These are phyloP conservation scores for Scalopus aquaticus DNA, from an alignment of 2,113 vertebrate genomes.

Conservation along the genomic window DNA sequence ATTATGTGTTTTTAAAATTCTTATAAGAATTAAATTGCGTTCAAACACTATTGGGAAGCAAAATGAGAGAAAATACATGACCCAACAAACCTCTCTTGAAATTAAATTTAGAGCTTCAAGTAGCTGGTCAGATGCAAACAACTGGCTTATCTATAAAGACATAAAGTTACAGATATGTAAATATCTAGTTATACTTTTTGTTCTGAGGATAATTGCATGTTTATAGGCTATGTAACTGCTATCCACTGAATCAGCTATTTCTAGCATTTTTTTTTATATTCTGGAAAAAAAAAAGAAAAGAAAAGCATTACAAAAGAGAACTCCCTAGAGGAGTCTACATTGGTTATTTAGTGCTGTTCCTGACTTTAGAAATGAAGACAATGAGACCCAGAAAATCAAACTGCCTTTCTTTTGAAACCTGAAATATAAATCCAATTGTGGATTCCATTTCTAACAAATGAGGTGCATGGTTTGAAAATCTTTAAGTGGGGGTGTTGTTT, in stretches of 20 bases:
- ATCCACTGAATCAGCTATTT: neutral
- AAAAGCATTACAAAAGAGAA: neutral
- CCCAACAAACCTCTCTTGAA: neutral
- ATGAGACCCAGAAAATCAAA: neutral
- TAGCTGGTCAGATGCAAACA: neutral
- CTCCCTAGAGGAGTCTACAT: neutral
- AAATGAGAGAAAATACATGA: neutral
- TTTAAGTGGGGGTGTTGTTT: conserved; percentile 55
- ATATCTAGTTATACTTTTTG: neutral
- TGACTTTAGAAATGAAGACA: conserved; percentile 44
- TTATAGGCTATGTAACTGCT: neutral
- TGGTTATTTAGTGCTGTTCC: neutral
- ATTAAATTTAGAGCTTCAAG: neutral
- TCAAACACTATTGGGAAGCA: neutral
- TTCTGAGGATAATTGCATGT: neutral
- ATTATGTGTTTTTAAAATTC: conserved; percentile 18
- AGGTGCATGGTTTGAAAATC: conserved; percentile 11
- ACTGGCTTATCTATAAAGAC: neutral
- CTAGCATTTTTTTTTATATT: neutral
- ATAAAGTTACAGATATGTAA: neutral
- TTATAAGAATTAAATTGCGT: neutral
- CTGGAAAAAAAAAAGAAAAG: neutral
- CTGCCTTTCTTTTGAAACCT: conserved; percentile 22
- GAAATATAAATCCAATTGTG: conserved; percentile 44
- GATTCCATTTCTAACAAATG: conserved; percentile 49